Conservation (phyloP, 2,113 vertebrate species). For the Steatornis caripensis region DNA sequence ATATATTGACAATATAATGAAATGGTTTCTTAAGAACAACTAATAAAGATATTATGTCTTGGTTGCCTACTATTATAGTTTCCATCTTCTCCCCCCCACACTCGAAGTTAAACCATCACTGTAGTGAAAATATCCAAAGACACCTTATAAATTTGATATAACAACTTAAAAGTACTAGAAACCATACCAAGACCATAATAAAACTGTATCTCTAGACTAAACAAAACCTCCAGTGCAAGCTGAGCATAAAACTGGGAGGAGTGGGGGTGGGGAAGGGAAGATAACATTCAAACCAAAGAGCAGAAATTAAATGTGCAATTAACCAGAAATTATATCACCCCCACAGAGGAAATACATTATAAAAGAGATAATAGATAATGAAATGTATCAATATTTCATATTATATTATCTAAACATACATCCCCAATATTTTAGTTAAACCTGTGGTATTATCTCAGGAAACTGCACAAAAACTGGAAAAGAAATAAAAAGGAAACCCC, state of each 20-base stretch:
- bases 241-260: not conserved
- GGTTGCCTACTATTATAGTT: not conserved
- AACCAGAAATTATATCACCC: not conserved
- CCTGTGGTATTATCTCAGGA: not conserved
- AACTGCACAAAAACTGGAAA: not conserved
- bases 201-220: constrained; percentile 45
- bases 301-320: not conserved
- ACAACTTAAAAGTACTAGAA: not conserved
- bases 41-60: not conserved
- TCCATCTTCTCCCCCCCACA: not conserved
- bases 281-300: not conserved
- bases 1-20: not conserved
- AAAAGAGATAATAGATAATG: too few species aligned
- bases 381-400: too few species aligned
- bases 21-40: not conserved
- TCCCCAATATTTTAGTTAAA: not conserved
- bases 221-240: not conserved
- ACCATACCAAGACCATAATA: not conserved
- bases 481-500: not conserved
- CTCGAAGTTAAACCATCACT: not conserved
- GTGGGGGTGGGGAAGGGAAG: too few species aligned
- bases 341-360: not conserved
- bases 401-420: not conserved
- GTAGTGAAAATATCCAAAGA: not conserved
- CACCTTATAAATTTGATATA: not conserved